phyloP scores from a whole-genome alignment of 2,888 invertebrate species.

The Craniophora ligustri region DNA sequence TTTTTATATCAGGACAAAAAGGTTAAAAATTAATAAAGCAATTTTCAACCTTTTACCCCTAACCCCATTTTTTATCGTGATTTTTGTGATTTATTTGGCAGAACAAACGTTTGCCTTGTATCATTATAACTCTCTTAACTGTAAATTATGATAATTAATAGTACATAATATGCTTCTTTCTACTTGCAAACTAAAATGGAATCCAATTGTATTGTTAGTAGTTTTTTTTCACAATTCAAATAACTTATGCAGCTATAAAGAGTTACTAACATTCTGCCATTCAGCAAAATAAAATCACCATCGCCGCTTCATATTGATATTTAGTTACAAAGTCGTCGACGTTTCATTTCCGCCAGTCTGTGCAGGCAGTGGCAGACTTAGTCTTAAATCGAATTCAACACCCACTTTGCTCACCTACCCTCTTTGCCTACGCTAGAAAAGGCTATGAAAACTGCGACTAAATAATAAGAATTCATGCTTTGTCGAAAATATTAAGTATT shows the following conservation, averaged over 20 bases:
- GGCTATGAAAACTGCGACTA: not conserved
- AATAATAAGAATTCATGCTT: no score
- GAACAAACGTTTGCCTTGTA: no score
- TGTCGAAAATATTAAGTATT: no score
- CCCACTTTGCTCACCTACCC: constrained; percentile 19
- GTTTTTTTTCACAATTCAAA: no score
- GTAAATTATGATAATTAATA: no score
- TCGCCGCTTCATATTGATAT: not conserved
- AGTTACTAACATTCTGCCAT: not conserved
- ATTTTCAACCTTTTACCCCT: no score
- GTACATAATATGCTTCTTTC: no score
- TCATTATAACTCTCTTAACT: no score
- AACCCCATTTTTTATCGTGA: no score
- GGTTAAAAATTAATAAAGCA: no score
- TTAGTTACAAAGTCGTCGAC: constrained; percentile 4
- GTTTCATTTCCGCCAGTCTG: constrained; percentile 22
- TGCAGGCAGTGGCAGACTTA: not conserved
- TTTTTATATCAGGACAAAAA: no score
- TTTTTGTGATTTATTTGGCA: no score
- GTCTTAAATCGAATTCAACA: constrained; percentile 36
- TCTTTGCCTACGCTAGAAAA: constrained; percentile 6
- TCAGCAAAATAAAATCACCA: constrained; percentile 4
- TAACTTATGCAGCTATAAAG: not conserved
- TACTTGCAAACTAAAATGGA: not conserved
- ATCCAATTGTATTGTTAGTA: not conserved